Percentiles rank a stretch among this genome's conserved stretches.
Evolutionary conservation across 35 echinoderm and acorn worm species (phyloP).

Genomic region (Apostichopus japonicus): DNA sequence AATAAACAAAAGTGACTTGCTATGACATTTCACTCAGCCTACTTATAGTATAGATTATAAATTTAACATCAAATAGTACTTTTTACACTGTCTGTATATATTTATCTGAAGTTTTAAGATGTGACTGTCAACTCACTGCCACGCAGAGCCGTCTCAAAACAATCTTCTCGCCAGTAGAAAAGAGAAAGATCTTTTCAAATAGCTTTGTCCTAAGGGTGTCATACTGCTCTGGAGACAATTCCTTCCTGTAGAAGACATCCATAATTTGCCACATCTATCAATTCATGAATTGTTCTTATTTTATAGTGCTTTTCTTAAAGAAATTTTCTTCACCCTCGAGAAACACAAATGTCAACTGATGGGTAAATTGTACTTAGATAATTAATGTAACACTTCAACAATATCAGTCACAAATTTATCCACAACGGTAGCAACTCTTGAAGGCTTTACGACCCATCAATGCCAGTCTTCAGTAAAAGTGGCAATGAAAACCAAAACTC

Average conservation of each 20-base stretch:
- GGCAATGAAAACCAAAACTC: not conserved
- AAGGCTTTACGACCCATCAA: constrained; percentile 2
- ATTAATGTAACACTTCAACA: constrained; percentile 26
- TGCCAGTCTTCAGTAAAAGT: not conserved
- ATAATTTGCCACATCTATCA: constrained; percentile 31
- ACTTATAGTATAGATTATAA: too few species aligned
- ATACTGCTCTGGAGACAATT: constrained; percentile 94
- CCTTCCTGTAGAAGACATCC: constrained; percentile 61
- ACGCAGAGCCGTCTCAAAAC: constrained; percentile 91
- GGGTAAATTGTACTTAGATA: constrained; percentile 4
- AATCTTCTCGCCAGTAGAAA: constrained; percentile 70
- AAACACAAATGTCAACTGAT: constrained; percentile 2
- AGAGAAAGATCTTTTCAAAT: constrained; percentile 92
- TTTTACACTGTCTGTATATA: too few species aligned
- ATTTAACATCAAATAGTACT: too few species aligned
- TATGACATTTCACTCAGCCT: too few species aligned
- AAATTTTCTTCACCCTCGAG: not conserved
- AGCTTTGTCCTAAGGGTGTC: constrained; percentile 79
- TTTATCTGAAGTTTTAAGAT: too few species aligned
- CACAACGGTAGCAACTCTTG: not conserved
- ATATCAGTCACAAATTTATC: not conserved
- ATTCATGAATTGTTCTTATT: not conserved
- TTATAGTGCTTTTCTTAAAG: not conserved
- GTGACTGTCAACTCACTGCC: constrained; percentile 63
- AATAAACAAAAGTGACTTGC: too few species aligned